These are phyloP conservation scores for Opisthograptis luteolata DNA, from an alignment of 2,888 invertebrate genomes.

Conservation along the genomic window DNA sequence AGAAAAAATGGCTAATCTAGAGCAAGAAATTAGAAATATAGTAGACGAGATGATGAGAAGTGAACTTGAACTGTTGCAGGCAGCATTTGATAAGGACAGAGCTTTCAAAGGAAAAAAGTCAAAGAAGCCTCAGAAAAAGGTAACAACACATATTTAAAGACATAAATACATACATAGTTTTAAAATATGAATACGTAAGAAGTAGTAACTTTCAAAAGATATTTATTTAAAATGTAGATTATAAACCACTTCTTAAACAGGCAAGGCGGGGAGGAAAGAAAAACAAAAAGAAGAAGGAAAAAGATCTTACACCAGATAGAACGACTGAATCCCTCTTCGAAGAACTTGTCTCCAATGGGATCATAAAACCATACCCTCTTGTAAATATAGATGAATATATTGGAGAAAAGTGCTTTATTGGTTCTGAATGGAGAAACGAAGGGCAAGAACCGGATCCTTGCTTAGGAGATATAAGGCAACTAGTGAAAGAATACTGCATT, in stretches of 20 bases:
- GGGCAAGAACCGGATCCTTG: constrained; percentile 81
- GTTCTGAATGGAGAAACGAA: constrained; percentile 75
- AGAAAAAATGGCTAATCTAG: constrained; percentile 92
- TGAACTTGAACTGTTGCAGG: constrained; percentile 87
- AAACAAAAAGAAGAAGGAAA: constrained; percentile 96
- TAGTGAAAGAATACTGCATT: constrained; percentile 94
- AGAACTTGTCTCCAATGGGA: constrained; percentile 95
- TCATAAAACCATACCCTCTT: constrained; percentile 91
- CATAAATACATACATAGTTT: too few relatives aligned
- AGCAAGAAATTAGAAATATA: constrained; percentile 90
- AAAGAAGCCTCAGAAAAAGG: constrained; percentile 90
- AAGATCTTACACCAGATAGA: constrained; percentile 96
- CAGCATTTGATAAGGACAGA: constrained; percentile 89
- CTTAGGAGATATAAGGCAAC: constrained; percentile 93
- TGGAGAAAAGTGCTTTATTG: constrained; percentile 91
- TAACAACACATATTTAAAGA: too few relatives aligned
- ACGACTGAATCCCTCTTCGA: constrained; percentile 96
- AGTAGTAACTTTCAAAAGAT: not conserved
- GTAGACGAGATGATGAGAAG: constrained; percentile 92
- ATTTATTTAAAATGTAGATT: not conserved
- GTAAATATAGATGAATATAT: constrained; percentile 88
- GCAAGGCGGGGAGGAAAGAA: constrained; percentile 93
- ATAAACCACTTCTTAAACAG: constrained; percentile 52
- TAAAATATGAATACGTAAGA: not conserved
- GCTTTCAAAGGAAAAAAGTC: constrained; percentile 90